These are phyloP conservation scores for Lerema accius DNA, from an alignment of 1,140 invertebrate species.

Conservation along the genomic window DNA sequence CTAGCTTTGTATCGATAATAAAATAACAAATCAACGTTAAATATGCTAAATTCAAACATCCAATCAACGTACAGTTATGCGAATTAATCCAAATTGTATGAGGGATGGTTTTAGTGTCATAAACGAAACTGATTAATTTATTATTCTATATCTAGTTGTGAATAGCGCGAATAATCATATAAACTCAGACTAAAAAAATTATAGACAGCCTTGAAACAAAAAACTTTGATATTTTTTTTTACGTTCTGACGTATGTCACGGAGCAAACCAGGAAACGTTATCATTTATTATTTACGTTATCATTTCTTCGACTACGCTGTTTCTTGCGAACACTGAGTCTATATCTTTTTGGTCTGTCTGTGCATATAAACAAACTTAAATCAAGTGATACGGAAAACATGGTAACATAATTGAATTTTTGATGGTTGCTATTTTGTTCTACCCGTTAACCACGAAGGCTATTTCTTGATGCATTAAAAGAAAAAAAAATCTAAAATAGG, in stretches of 20 bases:
- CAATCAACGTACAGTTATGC: constrained; percentile 8
- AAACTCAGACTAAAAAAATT: too few relatives aligned
- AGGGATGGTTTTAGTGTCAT: constrained; percentile 26
- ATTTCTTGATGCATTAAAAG: constrained; percentile 34
- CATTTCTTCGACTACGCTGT: too few relatives aligned
- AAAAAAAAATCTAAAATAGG: constrained; percentile 39
- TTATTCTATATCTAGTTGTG: constrained; percentile 22
- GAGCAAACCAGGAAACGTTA: too few relatives aligned
- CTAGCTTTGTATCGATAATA: constrained; percentile 4
- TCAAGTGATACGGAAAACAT: constrained; percentile 10
- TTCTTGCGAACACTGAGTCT: too few relatives aligned
- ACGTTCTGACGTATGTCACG: too few relatives aligned
- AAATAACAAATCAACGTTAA: constrained; percentile 19
- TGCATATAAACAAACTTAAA: constrained; percentile 18
- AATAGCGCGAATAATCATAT: constrained; percentile 20
- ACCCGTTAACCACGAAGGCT: too few relatives aligned
- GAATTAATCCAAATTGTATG: constrained; percentile 13
- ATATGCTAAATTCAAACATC: constrained; percentile 11
- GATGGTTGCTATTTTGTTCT: constrained; percentile 19
- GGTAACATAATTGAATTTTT: constrained; percentile 27
- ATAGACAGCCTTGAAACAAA: too few relatives aligned
- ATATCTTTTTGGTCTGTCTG: too few relatives aligned
- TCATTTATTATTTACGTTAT: too few relatives aligned
- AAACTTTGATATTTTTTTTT: too few relatives aligned
- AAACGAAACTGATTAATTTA: too few relatives aligned